Conservation (phyloP, 2,888 invertebrate species). For the Ochropleura plecta region DNA sequence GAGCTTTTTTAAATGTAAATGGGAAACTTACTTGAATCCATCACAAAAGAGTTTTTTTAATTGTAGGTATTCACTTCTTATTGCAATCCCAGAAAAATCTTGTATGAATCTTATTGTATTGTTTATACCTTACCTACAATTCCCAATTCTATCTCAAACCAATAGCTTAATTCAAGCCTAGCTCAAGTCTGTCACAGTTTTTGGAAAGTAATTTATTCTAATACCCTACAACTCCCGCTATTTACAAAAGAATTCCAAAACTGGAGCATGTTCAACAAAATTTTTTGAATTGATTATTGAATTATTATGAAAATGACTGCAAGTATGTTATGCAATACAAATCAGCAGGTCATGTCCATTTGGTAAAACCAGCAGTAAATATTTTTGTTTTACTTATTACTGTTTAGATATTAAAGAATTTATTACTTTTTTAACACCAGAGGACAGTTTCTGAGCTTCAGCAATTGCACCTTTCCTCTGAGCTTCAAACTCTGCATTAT, state of each 20-base stretch:
- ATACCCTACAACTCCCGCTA: neutral
- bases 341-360: neutral
- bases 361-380: neutral
- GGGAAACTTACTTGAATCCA: neutral
- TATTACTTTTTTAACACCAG: conserved; percentile 90
- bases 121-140: too few relatives aligned
- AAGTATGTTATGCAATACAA: conserved; percentile 8
- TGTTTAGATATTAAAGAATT: neutral
- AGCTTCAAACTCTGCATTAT: conserved; percentile 96
- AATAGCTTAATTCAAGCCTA: too few relatives aligned
- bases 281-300: conserved; percentile 10
- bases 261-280: conserved; percentile 13
- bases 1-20: neutral
- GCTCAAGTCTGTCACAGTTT: too few relatives aligned
- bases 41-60: neutral
- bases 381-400: conserved; percentile 9
- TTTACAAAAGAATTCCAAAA: neutral
- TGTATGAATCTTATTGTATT: neutral
- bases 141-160: too few relatives aligned
- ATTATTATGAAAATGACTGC: conserved; percentile 14
- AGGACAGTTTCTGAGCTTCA: conserved; percentile 93
- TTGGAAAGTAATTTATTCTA: neutral
- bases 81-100: neutral
- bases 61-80: neutral
- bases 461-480: conserved; percentile 97